phyloP scores from a whole-genome alignment of 1,140 invertebrate species.

The Anadara kagoshimensis region DNA sequence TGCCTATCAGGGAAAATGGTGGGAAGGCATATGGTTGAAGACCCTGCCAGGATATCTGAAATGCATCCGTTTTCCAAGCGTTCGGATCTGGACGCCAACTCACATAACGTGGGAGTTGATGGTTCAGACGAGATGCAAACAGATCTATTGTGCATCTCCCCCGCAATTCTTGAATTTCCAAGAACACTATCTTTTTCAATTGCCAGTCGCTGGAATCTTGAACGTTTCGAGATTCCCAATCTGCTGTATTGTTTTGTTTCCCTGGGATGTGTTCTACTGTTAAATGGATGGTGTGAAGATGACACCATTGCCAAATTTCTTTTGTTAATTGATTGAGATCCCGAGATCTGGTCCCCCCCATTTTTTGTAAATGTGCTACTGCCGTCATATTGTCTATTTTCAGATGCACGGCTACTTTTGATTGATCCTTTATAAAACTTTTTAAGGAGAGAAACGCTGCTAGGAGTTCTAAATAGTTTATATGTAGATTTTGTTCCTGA shows the following conservation, averaged over 20 bases:
- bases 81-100: constrained; percentile 19
- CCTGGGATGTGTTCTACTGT: background rate
- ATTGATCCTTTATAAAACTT: background rate
- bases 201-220: constrained; percentile 13
- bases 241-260: constrained; percentile 11
- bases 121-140: constrained; percentile 29
- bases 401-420: background rate
- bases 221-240: constrained; percentile 15
- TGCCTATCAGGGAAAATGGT: constrained; percentile 13
- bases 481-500: background rate
- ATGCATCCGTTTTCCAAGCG: background rate
- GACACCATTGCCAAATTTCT: constrained; percentile 1
- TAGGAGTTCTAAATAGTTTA: constrained; percentile 5
- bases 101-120: background rate
- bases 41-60: background rate
- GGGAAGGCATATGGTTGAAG: constrained; percentile 14
- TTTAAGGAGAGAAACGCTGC: background rate
- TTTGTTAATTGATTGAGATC: background rate
- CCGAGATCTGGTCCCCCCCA: background rate
- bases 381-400: constrained; percentile 4
- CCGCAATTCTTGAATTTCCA: background rate
- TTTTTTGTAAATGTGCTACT: no score
- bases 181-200: constrained; percentile 15
- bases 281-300: background rate
- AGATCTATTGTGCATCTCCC: constrained; percentile 22